These are phyloP conservation scores for Apostichopus leukothele DNA, from an alignment of 53 echinoderm and acorn worm species.

Conservation along the genomic window DNA sequence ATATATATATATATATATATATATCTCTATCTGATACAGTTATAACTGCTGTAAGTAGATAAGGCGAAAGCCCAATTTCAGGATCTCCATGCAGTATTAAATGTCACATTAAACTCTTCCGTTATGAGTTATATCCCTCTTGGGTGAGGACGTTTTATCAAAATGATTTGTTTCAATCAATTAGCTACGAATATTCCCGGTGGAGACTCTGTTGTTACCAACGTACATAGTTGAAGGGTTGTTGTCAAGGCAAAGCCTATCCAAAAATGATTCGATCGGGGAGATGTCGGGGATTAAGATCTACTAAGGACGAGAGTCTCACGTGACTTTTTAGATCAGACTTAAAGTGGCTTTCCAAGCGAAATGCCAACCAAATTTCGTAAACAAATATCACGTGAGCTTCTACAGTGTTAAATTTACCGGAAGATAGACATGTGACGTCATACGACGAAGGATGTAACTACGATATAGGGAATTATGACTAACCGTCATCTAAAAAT, in stretches of 20 bases:
- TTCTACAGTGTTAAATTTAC: too few species aligned
- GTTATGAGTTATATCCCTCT: constrained; percentile 34
- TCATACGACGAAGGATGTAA: too few species aligned
- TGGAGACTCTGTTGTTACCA: constrained; percentile 23
- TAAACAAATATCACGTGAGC: too few species aligned
- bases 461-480: too few species aligned
- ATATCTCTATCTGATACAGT: too few species aligned
- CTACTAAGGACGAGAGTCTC: not conserved
- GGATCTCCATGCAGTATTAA: constrained; percentile 25
- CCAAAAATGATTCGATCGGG: not conserved
- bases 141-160: constrained; percentile 17
- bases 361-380: too few species aligned
- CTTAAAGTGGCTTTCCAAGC: too few species aligned
- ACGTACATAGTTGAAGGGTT: not conserved
- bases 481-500: too few species aligned
- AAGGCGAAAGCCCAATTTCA: not conserved
- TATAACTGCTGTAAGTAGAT: not conserved
- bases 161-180: constrained; percentile 45
- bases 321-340: not conserved
- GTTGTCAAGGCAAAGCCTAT: not conserved
- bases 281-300: not conserved
- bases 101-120: constrained; percentile 23
- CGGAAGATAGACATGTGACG: too few species aligned
- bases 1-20: too few species aligned
- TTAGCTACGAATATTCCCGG: constrained; percentile 12